Percentiles rank a stretch among this genome's conserved stretches.
Evolutionary conservation across 2,797 vertebrate genomes (phyloP).

Genomic region (Sebastes itinus): DNA sequence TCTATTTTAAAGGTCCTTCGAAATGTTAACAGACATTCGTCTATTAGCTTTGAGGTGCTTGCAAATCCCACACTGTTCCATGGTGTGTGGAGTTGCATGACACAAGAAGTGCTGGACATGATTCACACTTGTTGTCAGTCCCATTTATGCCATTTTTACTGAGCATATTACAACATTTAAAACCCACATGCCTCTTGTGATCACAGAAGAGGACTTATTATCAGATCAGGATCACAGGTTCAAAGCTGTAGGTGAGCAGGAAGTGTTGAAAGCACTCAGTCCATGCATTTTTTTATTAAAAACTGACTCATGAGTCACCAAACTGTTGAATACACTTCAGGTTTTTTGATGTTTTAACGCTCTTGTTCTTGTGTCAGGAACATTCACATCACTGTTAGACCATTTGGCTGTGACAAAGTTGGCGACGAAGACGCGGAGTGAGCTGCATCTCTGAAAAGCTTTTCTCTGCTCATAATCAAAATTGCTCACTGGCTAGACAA

Average conservation of each 20-base stretch:
- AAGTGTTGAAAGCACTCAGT: not conserved
- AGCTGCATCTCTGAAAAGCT: not conserved
- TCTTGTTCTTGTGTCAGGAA: conserved; percentile 12
- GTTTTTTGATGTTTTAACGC: not conserved
- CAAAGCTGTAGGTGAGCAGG: conserved; percentile 8
- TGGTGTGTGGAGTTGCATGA: not conserved
- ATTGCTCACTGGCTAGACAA: conserved; percentile 20
- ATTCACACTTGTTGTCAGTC: not conserved
- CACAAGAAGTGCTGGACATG: not conserved
- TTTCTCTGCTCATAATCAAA: conserved; percentile 9
- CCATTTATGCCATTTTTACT: conserved; percentile 1
- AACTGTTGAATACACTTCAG: not conserved
- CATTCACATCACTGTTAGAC: conserved; percentile 16
- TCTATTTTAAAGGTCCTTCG: too few relatives aligned
- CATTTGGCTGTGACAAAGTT: conserved; percentile 43
- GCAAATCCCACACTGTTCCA: not conserved
- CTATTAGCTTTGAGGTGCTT: not conserved
- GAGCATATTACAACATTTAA: not conserved
- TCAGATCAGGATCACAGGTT: not conserved
- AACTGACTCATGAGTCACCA: not conserved
- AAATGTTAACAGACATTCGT: too few relatives aligned
- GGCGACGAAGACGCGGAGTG: not conserved
- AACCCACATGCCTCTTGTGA: conserved; percentile 30
- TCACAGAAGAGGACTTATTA: not conserved
- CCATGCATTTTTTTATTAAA: not conserved